Base-by-base conservation (phyloP, 2,888 invertebrate species). In the Nomada fabriciana region DNA sequence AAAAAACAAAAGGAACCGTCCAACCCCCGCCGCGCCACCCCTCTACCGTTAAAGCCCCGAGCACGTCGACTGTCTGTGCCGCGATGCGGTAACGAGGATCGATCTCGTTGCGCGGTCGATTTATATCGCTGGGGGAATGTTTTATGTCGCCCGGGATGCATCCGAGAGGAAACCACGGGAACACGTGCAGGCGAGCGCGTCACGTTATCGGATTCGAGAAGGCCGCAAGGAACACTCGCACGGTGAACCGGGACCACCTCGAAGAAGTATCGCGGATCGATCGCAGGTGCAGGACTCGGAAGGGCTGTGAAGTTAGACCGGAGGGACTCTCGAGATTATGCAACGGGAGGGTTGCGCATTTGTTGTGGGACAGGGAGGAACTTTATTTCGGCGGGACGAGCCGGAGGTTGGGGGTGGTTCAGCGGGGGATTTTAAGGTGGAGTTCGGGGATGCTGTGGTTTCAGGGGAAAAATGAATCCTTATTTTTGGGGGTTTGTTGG, bases 1-100 rank as follows among this genome's bases (percentile, higher is more conserved):
- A 93, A 92, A 92, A 93, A 92, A 93, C 92, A 92, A 93, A 92
- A 90, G 89, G 87, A 80, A 80, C 71, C 75, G 71, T 77, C 63
- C 67, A 20, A 50, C 60, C 71, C 53, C 61, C 29, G 53, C 64
- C 55, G n/a, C 25, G 61, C 73, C 65, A 70, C 57, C 36, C 65
- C 68, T 42, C 68, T 67, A 68, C 75, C 76, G 75, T 23, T 23
- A 29, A 50, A 70, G 70, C 70, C 70, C n/a, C 47, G 29, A 70
- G 47, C 47, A 10, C 43, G 36, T 53, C 55, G 47, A 59, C 64
- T 55, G 71, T 72, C 70, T 25, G 63, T 50, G 43, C 43, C 42
- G 67, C 64, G 29, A 59, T 65, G 75, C 74, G 76, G 89, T 90
- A 91, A 90, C 89, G 88, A 91, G 89, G 88, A 89, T 89, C 86